Evolutionary conservation across 2,888 invertebrate species (phyloP).

Genomic region (Heliconius cydno): DNA sequence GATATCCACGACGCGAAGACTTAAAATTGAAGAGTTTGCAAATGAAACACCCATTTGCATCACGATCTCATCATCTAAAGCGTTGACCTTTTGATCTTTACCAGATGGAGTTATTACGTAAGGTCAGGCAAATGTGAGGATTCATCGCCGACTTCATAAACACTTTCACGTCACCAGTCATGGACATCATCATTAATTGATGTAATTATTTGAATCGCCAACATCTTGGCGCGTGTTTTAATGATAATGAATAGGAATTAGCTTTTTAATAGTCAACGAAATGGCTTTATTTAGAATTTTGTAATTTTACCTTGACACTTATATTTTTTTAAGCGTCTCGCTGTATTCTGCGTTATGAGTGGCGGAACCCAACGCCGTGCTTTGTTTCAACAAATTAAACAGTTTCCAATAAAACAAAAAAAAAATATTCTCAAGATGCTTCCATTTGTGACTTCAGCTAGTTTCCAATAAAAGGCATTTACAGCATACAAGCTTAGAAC

Average conservation of each 20-base stretch:
- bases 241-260: neutral
- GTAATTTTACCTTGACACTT: neutral
- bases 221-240: slow-evolving; percentile 26
- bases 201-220: slow-evolving; percentile 40
- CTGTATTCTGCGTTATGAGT: no score
- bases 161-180: slow-evolving; percentile 70
- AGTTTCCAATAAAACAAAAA: neutral
- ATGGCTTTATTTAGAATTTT: neutral
- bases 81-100: slow-evolving; percentile 69
- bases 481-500: slow-evolving; percentile 26
- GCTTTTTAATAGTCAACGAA: neutral
- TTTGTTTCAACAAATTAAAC: neutral
- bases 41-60: slow-evolving; percentile 45
- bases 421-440: neutral
- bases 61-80: slow-evolving; percentile 47
- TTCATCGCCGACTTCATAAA: slow-evolving; percentile 70
- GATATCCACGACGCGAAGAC: slow-evolving; percentile 15
- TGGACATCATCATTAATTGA: slow-evolving; percentile 52
- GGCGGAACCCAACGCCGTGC: no score
- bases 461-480: slow-evolving; percentile 15
- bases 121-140: slow-evolving; percentile 71
- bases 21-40: slow-evolving; percentile 39
- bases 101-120: slow-evolving; percentile 70
- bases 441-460: neutral
- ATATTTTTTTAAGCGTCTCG: neutral